Evolutionary conservation across 2,797 vertebrate genomes (phyloP).

Genomic region (Cryptoprocta ferox): DNA sequence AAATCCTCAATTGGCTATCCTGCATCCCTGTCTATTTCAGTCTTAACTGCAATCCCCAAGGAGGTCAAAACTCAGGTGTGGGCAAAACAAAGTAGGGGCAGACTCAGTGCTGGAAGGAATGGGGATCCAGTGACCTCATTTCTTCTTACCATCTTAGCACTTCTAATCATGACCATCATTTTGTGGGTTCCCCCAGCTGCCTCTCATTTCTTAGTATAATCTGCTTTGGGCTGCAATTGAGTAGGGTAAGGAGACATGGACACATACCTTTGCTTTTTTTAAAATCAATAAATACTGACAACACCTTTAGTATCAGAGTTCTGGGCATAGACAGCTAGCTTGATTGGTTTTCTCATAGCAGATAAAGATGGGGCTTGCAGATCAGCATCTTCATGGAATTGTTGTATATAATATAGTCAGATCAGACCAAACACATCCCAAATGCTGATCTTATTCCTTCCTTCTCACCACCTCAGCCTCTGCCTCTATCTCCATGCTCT

Average conservation of each 20-base stretch:
- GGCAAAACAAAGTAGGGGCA: not conserved
- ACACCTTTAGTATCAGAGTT: not conserved
- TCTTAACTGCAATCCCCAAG: not conserved
- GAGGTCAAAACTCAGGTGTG: not conserved
- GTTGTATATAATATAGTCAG: not conserved
- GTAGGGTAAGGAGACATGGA: not conserved
- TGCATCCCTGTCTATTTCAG: not conserved
- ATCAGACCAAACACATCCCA: fast-evolving
- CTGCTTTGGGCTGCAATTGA: not conserved
- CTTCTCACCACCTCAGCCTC: not conserved
- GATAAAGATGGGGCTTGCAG: not conserved
- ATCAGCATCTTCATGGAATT: not conserved
- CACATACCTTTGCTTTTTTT: not conserved
- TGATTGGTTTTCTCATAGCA: not conserved
- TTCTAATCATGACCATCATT: not conserved
- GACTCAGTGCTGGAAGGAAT: not conserved
- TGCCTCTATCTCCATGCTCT: fast-evolving
- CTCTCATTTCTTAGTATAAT: not conserved
- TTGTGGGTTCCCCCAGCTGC: not conserved
- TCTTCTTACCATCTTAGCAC: not conserved
- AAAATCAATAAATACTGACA: not conserved
- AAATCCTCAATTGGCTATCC: not conserved
- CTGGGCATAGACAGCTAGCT: not conserved
- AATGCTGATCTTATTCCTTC: not conserved
- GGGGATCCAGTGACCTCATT: not conserved